Percentiles rank a stretch among this genome's conserved stretches.
Conservation (phyloP, 2,113 vertebrate species). For the Mustela nigripes region DNA sequence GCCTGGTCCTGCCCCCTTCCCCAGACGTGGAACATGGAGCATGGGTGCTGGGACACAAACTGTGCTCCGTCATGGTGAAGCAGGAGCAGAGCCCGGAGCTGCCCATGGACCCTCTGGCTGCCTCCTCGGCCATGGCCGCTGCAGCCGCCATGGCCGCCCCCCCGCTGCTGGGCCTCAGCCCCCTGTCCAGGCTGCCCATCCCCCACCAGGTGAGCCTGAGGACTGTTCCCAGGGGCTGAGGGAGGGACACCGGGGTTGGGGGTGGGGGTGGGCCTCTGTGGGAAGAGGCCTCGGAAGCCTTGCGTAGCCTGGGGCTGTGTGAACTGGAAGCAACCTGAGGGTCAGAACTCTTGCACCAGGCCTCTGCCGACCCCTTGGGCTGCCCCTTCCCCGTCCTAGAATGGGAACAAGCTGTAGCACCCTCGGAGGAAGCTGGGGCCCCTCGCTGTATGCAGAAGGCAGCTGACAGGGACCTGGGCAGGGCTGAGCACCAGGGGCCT, state of each 20-base stretch:
- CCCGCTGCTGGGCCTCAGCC: constrained; percentile 91
- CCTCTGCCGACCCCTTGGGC: not conserved
- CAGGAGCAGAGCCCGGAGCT: constrained; percentile 94
- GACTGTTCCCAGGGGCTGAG: not conserved
- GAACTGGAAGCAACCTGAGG: not conserved
- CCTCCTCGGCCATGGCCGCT: constrained; percentile 83
- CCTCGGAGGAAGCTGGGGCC: not conserved
- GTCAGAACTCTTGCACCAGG: not conserved
- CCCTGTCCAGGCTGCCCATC: constrained; percentile 91
- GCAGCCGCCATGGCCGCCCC: constrained; percentile 64
- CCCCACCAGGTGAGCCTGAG: constrained; percentile 90
- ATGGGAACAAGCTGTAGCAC: no score
- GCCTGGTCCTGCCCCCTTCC: constrained; percentile 57
- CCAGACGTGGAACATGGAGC: constrained; percentile 92
- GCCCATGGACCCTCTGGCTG: constrained; percentile 85
- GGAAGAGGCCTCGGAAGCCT: not conserved
- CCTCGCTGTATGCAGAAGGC: not conserved
- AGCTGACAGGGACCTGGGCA: not conserved
- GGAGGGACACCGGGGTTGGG: not conserved
- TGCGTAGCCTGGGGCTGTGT: accelerated
- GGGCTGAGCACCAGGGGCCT: accelerated
- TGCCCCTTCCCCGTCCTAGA: not conserved
- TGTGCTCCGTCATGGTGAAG: constrained; percentile 97
- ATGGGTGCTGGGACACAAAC: constrained; percentile 96
- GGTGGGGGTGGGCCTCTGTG: not conserved